Conservation (phyloP, 2,888 invertebrate genomes). For the Diogma glabrata region DNA sequence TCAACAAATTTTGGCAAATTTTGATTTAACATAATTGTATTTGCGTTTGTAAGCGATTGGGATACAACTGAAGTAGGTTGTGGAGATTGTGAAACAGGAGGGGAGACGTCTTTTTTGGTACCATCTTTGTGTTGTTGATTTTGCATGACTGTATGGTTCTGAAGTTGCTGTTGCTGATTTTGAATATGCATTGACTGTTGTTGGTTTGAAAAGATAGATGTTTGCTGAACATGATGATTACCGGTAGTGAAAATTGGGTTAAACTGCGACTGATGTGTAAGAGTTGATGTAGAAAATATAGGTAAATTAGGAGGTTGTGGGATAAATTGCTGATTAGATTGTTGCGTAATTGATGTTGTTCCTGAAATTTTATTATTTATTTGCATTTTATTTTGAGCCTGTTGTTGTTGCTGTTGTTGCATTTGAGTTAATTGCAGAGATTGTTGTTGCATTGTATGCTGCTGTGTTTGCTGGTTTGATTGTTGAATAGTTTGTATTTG, state of each 20-base stretch:
- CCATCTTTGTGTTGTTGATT: slow-evolving; percentile 2
- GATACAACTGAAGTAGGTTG: background rate
- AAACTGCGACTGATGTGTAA: background rate
- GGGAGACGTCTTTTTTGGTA: background rate
- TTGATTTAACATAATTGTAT: slow-evolving; percentile 18
- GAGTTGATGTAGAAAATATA: background rate
- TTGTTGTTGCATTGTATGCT: slow-evolving; percentile 7
- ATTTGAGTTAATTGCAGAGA: slow-evolving; percentile 8
- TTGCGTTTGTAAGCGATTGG: background rate
- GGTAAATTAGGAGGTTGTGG: slow-evolving; percentile 7
- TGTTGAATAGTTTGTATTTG: slow-evolving; percentile 10
- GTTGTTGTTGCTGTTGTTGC: slow-evolving; percentile 19
- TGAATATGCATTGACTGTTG: too few species aligned
- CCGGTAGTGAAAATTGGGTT: background rate
- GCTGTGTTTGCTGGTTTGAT: slow-evolving; percentile 9
- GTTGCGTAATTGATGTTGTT: slow-evolving; percentile 10
- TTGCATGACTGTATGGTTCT: background rate
- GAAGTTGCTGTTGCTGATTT: background rate
- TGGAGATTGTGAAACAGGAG: background rate
- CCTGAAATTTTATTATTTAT: slow-evolving; percentile 9
- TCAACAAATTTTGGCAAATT: slow-evolving; percentile 31
- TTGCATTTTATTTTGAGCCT: slow-evolving; percentile 16
- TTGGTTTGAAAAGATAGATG: too few species aligned
- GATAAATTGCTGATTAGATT: slow-evolving; percentile 9
- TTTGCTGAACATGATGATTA: background rate